A percentile compares a stretch with the other conserved stretches of the same genome.
Conservation (phyloP, 2,797 vertebrate species). For the Echiichthys vipera region DNA sequence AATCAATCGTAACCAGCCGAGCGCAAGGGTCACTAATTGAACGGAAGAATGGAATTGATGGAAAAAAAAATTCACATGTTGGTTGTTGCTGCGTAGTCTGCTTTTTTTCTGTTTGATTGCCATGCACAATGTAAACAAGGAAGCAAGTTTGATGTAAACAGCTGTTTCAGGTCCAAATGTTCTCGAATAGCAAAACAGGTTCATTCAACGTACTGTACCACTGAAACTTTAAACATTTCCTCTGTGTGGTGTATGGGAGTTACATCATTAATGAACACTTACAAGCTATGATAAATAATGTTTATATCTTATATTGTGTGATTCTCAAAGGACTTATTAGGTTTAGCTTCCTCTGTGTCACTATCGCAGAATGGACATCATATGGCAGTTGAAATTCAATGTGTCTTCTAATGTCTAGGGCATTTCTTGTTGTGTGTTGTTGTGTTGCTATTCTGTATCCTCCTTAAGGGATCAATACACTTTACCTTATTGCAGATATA, state of each 20-base stretch:
- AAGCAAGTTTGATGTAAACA: conserved; percentile 26
- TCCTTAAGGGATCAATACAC: conserved; percentile 50
- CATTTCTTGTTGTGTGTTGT: not conserved
- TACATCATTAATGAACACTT: not conserved
- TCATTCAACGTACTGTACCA: not conserved
- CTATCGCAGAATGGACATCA: not conserved
- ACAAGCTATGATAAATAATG: not conserved
- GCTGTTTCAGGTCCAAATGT: conserved; percentile 2
- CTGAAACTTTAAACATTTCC: not conserved
- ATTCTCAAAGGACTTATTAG: not conserved
- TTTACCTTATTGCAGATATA: conserved; percentile 53
- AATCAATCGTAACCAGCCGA: conserved; percentile 64
- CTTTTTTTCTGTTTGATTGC: too few relatives aligned
- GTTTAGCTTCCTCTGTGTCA: not conserved
- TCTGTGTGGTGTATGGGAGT: not conserved
- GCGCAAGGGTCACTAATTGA: conserved; percentile 72
- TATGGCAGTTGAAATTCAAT: not conserved
- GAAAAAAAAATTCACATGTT: conserved; percentile 21
- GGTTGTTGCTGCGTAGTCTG: conserved; percentile 35
- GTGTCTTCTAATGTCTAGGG: not conserved
- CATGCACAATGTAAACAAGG: conserved; percentile 51
- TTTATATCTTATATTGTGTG: not conserved
- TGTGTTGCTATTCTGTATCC: conserved; percentile 12
- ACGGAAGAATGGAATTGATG: conserved; percentile 64
- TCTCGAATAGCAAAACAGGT: not conserved